These are phyloP conservation scores for Metopolophium dirhodum DNA, from an alignment of 1,140 invertebrate genomes.

Conservation along the genomic window DNA sequence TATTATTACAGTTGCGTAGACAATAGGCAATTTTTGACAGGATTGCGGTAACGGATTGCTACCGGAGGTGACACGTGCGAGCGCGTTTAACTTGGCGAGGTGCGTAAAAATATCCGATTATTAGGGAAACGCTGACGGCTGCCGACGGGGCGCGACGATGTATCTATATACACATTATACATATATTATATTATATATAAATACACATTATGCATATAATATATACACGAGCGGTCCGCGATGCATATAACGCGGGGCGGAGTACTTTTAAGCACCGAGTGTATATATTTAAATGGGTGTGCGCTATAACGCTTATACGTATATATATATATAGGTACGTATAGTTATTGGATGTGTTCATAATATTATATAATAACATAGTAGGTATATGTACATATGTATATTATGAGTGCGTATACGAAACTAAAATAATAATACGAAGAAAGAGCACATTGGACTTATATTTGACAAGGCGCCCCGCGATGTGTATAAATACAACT, in stretches of 20 bases:
- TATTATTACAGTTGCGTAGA: neutral
- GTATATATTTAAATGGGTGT: constrained; percentile 54
- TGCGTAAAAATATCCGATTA: neutral
- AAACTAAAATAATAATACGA: neutral
- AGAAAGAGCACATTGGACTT: neutral
- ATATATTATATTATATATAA: neutral
- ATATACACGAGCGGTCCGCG: neutral
- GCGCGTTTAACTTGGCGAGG: constrained; percentile 3
- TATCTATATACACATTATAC: no score
- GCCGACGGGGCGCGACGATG: constrained; percentile 8
- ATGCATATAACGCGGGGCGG: neutral
- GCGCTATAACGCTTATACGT: neutral
- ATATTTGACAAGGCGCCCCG: neutral
- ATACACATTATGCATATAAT: neutral
- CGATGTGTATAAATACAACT: neutral
- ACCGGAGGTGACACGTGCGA: constrained; percentile 37
- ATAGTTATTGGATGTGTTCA: neutral
- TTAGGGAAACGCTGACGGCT: constrained; percentile 36
- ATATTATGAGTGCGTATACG: neutral
- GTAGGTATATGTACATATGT: neutral
- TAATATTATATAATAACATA: constrained; percentile 35
- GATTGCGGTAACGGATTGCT: constrained; percentile 28
- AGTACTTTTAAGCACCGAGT: neutral
- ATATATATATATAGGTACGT: neutral
- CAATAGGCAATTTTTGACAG: constrained; percentile 13